These are phyloP conservation scores for Sebastes oblongus DNA, from an alignment of 2,797 vertebrate genomes.

Conservation along the genomic window DNA sequence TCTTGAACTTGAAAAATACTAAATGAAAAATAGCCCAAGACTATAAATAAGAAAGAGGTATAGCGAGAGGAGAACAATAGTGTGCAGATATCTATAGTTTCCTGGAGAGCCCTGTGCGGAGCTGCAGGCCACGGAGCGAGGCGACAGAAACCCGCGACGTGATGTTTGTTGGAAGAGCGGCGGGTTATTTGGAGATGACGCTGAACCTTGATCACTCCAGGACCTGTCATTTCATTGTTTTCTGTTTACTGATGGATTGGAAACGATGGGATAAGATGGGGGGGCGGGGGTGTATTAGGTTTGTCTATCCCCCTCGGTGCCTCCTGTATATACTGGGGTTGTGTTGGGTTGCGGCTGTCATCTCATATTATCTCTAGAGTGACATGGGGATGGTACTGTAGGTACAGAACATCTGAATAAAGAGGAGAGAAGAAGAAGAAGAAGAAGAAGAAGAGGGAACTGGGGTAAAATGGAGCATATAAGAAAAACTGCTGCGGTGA, in stretches of 20 bases:
- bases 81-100: background rate
- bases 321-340: conserved; percentile 39
- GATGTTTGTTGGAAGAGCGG: conserved; percentile 10
- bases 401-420: conserved; percentile 20
- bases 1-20: background rate
- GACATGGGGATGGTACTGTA: conserved; percentile 39
- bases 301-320: conserved; percentile 53
- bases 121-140: conserved; percentile 5
- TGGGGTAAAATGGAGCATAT: background rate
- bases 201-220: conserved; percentile 60
- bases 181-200: conserved; percentile 21
- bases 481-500: background rate
- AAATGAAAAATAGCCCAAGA: background rate
- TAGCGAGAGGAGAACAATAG: background rate
- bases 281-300: conserved; percentile 13
- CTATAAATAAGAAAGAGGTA: background rate
- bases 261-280: conserved; percentile 50
- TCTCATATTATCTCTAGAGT: conserved; percentile 49
- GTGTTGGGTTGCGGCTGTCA: conserved; percentile 55
- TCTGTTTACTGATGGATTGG: conserved; percentile 67
- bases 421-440: background rate
- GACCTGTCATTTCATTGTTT: conserved; percentile 68
- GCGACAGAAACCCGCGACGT: background rate
- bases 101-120: background rate
- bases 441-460: background rate